Base-by-base conservation (phyloP, 30 jellyfish, hydroid and myxozoan species). In the Rhopilema esculentum region DNA sequence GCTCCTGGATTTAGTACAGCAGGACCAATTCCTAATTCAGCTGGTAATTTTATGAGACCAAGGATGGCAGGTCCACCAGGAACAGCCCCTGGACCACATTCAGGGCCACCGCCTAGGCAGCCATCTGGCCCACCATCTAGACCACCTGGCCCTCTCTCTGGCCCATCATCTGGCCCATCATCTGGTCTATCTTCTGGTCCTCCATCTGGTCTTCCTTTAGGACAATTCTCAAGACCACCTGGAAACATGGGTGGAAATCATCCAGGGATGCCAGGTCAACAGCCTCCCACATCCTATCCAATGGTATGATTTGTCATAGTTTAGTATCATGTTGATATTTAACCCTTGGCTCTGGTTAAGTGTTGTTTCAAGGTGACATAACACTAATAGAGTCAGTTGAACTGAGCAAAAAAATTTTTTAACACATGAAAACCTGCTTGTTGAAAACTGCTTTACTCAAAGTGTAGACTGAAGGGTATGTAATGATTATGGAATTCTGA, bases 61-160 rank as follows among this genome's bases (percentile, higher is more conserved):
- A 17, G 85, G 92, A 9, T 40, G 20, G 71, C 64, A 16, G 69
- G 84, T 16, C 81, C 81, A n/a, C n/a, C n/a, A n/a, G n/a, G n/a
- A n/a, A n/a, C n/a, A 30, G 29, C 84, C 31, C 22, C 82, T 32
- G 83, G 82, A 25, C 88, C 76, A 29, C 82, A 80, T 24, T 12
- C 76, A 26, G 70, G 79, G 16, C 88, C 28, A 15, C 87, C 93
- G 18, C 22, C 74, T 27, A 57, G 91, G 49, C 91, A 71, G 31
- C 84, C 89, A 16, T 40, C 85, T 63, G 89, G 95, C 20, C 96
- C 86, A n/a, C 74, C 87, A 0, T 24, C 88, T 29, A 83, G 88
- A 1, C 94, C 82, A 65, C 89, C 89, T n/a, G 30, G 73, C 8
- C 86, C 6, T 2, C 16, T 84, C 8, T 25, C 77, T 67, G 66